Percentiles rank a stretch among this genome's conserved stretches.
These are phyloP conservation scores for Scomber scombrus DNA, from an alignment of 2,113 vertebrate species.

Conservation along the genomic window DNA sequence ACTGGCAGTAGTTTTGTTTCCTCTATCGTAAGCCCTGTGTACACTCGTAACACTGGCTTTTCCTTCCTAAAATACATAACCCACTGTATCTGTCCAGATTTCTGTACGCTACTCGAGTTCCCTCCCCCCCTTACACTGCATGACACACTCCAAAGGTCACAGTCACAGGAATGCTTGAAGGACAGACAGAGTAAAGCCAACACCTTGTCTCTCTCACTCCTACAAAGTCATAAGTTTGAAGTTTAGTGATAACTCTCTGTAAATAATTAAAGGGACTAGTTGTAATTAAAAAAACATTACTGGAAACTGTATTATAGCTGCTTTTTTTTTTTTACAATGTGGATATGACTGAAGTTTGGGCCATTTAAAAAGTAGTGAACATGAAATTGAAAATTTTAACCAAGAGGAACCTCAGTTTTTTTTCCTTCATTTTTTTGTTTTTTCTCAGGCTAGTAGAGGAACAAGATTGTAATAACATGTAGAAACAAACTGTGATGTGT, in stretches of 20 bases:
- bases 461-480: background rate
- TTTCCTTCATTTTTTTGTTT: background rate
- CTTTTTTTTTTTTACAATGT: background rate
- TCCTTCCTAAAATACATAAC: conserved; percentile 45
- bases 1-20: conserved; percentile 7
- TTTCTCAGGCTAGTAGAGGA: conserved; percentile 13
- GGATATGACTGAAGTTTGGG: background rate
- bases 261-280: conserved; percentile 49
- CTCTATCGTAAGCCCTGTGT: background rate
- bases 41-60: conserved; percentile 11
- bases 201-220: conserved; percentile 72
- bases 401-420: background rate
- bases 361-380: background rate
- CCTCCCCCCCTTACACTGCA: conserved; percentile 77
- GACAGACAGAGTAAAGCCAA: conserved; percentile 81
- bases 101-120: conserved; percentile 65
- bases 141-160: conserved; percentile 89
- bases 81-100: conserved; percentile 65
- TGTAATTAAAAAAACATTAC: background rate
- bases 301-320: background rate
- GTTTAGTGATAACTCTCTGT: conserved; percentile 67
- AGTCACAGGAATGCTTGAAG: conserved; percentile 87
- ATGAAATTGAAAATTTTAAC: conserved; percentile 8
- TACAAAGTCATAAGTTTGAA: conserved; percentile 61
- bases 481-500: background rate